Base-by-base conservation (phyloP, 2,797 vertebrate genomes). In the Tadarida brasiliensis region DNA sequence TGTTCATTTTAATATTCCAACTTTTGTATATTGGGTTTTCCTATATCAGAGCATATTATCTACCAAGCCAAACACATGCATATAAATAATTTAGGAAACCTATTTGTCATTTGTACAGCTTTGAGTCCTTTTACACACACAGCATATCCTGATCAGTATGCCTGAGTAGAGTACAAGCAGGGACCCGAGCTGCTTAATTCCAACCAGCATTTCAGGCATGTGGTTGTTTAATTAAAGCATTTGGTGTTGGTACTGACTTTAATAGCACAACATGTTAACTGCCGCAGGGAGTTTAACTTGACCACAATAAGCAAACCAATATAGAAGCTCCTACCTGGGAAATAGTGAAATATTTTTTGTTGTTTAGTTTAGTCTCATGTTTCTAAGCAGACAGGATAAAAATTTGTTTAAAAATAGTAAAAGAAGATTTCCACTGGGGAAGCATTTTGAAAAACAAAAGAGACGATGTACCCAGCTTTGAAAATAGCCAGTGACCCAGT, bases 181-280 rank as follows among this genome's bases (percentile, higher is more conserved):
- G 19, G 70, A 80, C 56, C 49, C 94, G 24, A 94, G 70, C 47
- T 94, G 57, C 19, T 91, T 93, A 94, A 91, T 91, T 82, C 85
- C 44, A 89, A 89, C 77, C 65, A 89, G 76, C 26, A 93, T 84
- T 78, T 83, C 73, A 20, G 51, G 63, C 33, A 88, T 7, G 7
- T 93, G 44, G 57, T 67, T 93, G 44, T n/a, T 84, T 95, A 91
- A 96, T 97, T 93, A 96, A 95, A 95, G 51, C 54, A 90, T 90
- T 96, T 92, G 90, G 54, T 81, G 16, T 65, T 94, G 61, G 39
- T 81, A 59, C 28, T 59, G 44, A 87, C 35, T 94, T 96, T 95
- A 95, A 90, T 35, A 92, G 33, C 30, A 89, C 10, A 76, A 65
- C 9, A 11, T 88, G 44, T 90, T 97, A 91, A 94, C 65, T 94